These are phyloP conservation scores for Moxostoma hubbsi DNA, from an alignment of 2,797 vertebrate genomes.

Conservation along the genomic window DNA sequence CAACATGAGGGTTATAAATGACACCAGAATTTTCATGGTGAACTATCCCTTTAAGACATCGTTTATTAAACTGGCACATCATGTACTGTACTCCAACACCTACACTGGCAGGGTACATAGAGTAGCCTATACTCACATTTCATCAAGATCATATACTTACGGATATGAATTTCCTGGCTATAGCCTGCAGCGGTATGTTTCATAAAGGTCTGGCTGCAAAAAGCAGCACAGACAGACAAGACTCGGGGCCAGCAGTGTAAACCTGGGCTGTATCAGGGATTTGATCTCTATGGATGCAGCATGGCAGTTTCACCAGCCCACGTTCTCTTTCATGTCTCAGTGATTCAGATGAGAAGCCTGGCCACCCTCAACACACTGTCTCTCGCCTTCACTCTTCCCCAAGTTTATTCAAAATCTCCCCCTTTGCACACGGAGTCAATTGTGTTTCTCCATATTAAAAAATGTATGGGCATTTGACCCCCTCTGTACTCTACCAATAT, in stretches of 20 bases:
- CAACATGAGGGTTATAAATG: neutral
- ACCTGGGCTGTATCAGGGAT: constrained; percentile 9
- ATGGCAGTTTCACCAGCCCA: constrained; percentile 49
- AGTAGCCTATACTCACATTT: neutral
- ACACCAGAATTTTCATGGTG: too few relatives aligned
- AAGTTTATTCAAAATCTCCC: constrained; percentile 7
- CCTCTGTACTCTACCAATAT: constrained; percentile 68
- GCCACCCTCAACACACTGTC: neutral
- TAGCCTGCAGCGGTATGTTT: constrained; percentile 27
- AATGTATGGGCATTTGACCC: constrained; percentile 71
- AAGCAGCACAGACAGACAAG: neutral
- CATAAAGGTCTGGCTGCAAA: constrained; percentile 35
- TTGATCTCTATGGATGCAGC: constrained; percentile 38
- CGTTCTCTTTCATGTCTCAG: constrained; percentile 31
- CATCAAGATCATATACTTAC: neutral
- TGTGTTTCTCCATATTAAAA: constrained; percentile 66
- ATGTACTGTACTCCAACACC: constrained; percentile 19
- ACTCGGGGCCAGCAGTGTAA: constrained; percentile 9
- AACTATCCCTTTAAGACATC: neutral
- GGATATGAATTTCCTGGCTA: constrained; percentile 7
- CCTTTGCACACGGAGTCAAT: constrained; percentile 69
- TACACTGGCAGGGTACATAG: neutral
- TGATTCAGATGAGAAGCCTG: constrained; percentile 40
- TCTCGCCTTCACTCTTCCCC: neutral
- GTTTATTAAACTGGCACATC: constrained; percentile 11